A percentile compares a stretch with the other conserved stretches of the same genome.
These are phyloP conservation scores for Ips typographus DNA, from an alignment of 1,140 invertebrate species.

Conservation along the genomic window DNA sequence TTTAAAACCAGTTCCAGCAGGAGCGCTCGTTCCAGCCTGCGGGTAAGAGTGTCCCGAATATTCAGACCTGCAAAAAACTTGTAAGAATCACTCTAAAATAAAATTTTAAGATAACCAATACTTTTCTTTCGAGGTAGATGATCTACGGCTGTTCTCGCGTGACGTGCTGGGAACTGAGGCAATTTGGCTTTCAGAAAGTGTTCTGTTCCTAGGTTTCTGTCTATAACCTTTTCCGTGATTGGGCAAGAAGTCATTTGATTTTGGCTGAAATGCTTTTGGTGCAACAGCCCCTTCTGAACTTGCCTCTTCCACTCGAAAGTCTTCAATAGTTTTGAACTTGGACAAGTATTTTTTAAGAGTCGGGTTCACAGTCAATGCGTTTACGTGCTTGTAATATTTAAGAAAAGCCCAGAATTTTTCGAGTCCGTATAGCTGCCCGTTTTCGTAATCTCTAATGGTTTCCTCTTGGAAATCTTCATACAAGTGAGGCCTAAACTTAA, in stretches of 20 bases:
- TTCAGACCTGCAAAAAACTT: slow-evolving; percentile 38
- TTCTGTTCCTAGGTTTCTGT: slow-evolving; percentile 40
- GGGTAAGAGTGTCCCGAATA: slow-evolving; percentile 31
- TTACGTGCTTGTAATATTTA: slow-evolving; percentile 87
- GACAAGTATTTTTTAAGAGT: slow-evolving; percentile 78
- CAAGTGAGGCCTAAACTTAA: slow-evolving; percentile 88
- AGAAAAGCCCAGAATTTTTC: slow-evolving; percentile 99
- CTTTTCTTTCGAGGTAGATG: slow-evolving; percentile 37
- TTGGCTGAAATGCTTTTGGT: slow-evolving; percentile 28
- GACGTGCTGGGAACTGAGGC: slow-evolving; percentile 32
- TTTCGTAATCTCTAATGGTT: slow-evolving; percentile 89
- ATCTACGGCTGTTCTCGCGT: slow-evolving; percentile 34
- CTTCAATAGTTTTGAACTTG: slow-evolving; percentile 93
- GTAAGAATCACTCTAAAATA: neutral
- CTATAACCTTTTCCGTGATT: slow-evolving; percentile 30
- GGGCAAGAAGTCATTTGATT: slow-evolving; percentile 40
- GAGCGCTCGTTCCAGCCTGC: slow-evolving; percentile 49
- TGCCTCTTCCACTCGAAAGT: slow-evolving; percentile 81
- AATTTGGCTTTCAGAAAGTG: slow-evolving; percentile 42
- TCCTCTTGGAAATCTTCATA: slow-evolving; percentile 96
- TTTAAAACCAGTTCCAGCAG: slow-evolving; percentile 46
- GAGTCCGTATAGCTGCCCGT: slow-evolving; percentile 93
- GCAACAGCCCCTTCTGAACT: slow-evolving; percentile 10
- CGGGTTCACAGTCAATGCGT: slow-evolving; percentile 76
- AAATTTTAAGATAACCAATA: slow-evolving; percentile 4